Evolutionary conservation across 2,113 vertebrate species (phyloP).

Genomic region (Himantopus leucocephalus): DNA sequence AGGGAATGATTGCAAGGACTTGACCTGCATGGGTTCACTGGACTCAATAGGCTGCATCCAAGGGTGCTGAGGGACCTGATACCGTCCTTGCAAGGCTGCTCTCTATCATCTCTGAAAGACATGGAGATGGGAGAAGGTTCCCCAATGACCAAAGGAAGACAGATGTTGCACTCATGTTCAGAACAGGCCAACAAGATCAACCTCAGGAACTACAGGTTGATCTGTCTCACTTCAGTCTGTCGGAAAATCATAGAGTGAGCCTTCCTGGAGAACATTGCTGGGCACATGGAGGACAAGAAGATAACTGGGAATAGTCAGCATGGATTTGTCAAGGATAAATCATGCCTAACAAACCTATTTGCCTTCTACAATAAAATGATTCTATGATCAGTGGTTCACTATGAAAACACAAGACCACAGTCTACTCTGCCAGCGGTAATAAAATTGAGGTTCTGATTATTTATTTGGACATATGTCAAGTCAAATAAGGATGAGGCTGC

Average conservation of each 20-base stretch:
- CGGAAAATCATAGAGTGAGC: neutral
- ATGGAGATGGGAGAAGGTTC: neutral
- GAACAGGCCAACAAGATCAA: neutral
- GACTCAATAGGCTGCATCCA: neutral
- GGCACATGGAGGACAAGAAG: neutral
- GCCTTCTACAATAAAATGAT: neutral
- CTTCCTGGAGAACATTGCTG: neutral
- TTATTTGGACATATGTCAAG: neutral
- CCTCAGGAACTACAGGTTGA: neutral
- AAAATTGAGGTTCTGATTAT: neutral
- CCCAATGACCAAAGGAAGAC: neutral
- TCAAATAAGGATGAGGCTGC: neutral
- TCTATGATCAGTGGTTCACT: neutral
- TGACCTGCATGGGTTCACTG: neutral
- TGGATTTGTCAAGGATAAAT: neutral
- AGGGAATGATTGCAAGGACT: neutral
- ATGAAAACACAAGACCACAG: neutral
- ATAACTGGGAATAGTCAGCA: neutral
- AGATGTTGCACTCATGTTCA: neutral
- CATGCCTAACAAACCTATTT: neutral
- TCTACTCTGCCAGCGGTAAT: neutral
- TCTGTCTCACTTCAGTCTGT: neutral
- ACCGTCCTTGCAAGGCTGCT: neutral
- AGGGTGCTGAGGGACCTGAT: neutral
- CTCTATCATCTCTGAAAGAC: neutral